These are phyloP conservation scores for Etheostoma spectabile DNA, from an alignment of 2,113 vertebrate species.

Conservation along the genomic window DNA sequence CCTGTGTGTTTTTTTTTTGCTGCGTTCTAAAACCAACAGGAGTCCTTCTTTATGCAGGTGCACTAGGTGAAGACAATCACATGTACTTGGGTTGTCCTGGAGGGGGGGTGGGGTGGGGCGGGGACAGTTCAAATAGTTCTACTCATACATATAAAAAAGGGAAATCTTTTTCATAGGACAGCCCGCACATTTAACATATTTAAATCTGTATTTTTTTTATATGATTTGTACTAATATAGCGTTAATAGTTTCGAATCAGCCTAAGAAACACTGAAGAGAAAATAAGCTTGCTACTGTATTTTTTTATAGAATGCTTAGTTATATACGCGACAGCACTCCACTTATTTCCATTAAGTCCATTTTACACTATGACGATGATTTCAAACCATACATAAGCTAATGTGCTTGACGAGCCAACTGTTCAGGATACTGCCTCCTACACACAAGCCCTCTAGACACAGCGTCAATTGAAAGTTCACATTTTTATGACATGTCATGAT, in stretches of 20 bases:
- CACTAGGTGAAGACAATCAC: constrained; percentile 80
- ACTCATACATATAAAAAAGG: constrained; percentile 10
- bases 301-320: constrained; percentile 76
- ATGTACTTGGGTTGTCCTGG: constrained; percentile 63
- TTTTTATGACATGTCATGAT: constrained; percentile 75
- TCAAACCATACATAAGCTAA: constrained; percentile 77
- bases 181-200: constrained; percentile 65
- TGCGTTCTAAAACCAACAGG: constrained; percentile 31
- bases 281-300: constrained; percentile 76
- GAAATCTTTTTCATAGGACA: constrained; percentile 66
- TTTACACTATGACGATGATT: constrained; percentile 67
- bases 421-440: constrained; percentile 62
- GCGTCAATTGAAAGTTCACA: constrained; percentile 67
- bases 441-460: constrained; percentile 64
- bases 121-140: not conserved
- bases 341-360: constrained; percentile 60
- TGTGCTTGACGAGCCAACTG: constrained; percentile 59
- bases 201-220: constrained; percentile 58
- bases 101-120: no score
- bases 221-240: constrained; percentile 64
- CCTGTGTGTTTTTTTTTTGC: constrained; percentile 32
- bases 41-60: constrained; percentile 55
- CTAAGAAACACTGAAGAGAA: constrained; percentile 51
- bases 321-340: constrained; percentile 52
- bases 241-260: constrained; percentile 52